Percentiles rank a stretch among this genome's conserved stretches.
Conservation (phyloP, 2,888 invertebrate species). For the Spilarctia lutea region DNA sequence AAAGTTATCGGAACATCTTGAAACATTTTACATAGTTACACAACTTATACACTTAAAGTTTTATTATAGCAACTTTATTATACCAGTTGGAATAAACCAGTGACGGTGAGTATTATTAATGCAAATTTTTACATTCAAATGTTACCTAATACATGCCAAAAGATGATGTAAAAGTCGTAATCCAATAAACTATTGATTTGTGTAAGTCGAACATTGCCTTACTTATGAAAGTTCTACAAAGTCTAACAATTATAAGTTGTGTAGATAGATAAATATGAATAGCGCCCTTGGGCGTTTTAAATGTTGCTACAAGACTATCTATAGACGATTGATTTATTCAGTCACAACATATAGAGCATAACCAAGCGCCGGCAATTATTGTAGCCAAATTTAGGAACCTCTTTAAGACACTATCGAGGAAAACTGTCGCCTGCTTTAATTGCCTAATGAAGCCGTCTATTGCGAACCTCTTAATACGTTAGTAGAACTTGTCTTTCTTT, state of each 20-base stretch:
- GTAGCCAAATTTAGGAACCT: not conserved
- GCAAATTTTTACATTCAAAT: constrained; percentile 33
- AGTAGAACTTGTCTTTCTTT: not conserved
- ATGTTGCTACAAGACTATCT: too few relatives aligned
- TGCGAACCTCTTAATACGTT: not conserved
- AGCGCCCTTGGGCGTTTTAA: not conserved
- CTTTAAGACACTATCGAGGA: not conserved
- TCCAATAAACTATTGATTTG: constrained; percentile 11
- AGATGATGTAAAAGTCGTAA: constrained; percentile 24
- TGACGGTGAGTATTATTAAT: constrained; percentile 34
- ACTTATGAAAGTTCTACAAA: not conserved
- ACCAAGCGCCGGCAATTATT: not conserved
- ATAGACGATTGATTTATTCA: not conserved
- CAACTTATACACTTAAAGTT: constrained; percentile 29
- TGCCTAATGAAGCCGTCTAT: too few relatives aligned
- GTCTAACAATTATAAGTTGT: constrained; percentile 5
- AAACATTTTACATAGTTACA: constrained; percentile 22
- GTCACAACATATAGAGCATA: not conserved
- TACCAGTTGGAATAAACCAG: constrained; percentile 16
- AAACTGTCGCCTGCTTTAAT: not conserved
- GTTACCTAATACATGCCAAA: constrained; percentile 32
- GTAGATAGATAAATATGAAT: not conserved
- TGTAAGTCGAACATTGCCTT: constrained; percentile 3
- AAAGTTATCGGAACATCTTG: constrained; percentile 28
- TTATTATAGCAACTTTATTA: constrained; percentile 26